Evolutionary conservation across 2,888 invertebrate genomes (phyloP).

Genomic region (Antheraea assamensis): DNA sequence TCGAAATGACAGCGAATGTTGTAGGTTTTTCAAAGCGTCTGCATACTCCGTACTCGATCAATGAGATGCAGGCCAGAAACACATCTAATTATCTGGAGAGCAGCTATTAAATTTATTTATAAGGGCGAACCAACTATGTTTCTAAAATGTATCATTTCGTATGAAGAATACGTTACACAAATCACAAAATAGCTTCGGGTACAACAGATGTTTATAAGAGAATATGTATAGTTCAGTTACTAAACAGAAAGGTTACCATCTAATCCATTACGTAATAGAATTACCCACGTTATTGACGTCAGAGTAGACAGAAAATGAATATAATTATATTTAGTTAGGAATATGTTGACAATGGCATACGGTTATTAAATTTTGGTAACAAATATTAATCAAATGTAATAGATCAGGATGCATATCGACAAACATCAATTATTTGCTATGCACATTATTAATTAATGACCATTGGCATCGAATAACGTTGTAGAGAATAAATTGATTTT

Average conservation of each 20-base stretch:
- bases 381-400: not conserved
- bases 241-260: not conserved
- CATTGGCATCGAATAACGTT: slow-evolving; percentile 21
- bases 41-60: too few species aligned
- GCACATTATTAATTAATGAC: slow-evolving; percentile 23
- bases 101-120: too few species aligned
- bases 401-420: not conserved
- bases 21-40: too few species aligned
- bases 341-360: not conserved
- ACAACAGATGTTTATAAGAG: not conserved
- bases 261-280: slow-evolving; percentile 14
- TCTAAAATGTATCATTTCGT: not conserved
- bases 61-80: too few species aligned
- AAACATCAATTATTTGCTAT: slow-evolving; percentile 15
- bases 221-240: not conserved
- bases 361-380: slow-evolving; percentile 1
- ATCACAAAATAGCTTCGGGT: not conserved
- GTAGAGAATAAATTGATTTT: slow-evolving; percentile 20
- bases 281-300: not conserved
- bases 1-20: too few species aligned
- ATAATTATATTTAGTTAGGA: not conserved
- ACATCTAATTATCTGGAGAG: too few species aligned
- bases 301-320: slow-evolving; percentile 2
- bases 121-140: not conserved
- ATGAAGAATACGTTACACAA: not conserved